Base-by-base conservation (phyloP, 2,113 vertebrate species). In the Pachyramphus minor region DNA sequence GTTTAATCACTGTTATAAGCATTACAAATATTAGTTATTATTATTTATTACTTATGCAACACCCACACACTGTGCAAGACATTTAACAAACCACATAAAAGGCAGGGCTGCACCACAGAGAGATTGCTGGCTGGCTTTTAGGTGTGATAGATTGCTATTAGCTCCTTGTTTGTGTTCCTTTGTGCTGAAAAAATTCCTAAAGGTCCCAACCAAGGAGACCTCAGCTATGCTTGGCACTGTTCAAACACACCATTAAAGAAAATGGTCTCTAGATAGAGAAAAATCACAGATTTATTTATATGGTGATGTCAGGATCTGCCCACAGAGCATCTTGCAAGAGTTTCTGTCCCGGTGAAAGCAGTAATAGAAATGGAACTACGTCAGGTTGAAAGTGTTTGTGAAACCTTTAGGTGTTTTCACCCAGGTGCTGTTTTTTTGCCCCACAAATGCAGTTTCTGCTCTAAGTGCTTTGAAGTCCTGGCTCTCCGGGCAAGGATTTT, bases 1-100 rank as follows among this genome's bases (percentile, higher is more conserved):
- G 94, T 95, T 95, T 68, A 84, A 84, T 68, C 69, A 41, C 76
- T 68, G 86, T 68, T 91, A 74, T 20, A 47, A 91, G 47, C 84
- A 95, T 94, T 94, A 33, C 75, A 95, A 95, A 95, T 96, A 92
- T 91, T 67, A 92, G 76, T 95, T 93, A 90, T 95, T 90, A 64
- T 96, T 97, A 95, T 96, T 96, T 96, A 92, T 97, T 96, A 80
- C 91, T 95, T 93, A 62, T 89, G 64, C 91, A 87, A 91, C 93
- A 81, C 83, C 91, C 91, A 59, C 86, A 52, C 64, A 3, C 55
- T 68, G 59, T 64, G 80, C 52, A 27, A 92, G 89, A 17, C 93
- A 91, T 95, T 97, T 89, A 95, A 87, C 68, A 94, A 94, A 95
- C 96, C 96, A 64, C 95, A 95, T 25, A 89, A 95, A 95, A 95